These are phyloP conservation scores for Patagioenas fasciata DNA, from an alignment of 2,113 vertebrate species.

Conservation along the genomic window DNA sequence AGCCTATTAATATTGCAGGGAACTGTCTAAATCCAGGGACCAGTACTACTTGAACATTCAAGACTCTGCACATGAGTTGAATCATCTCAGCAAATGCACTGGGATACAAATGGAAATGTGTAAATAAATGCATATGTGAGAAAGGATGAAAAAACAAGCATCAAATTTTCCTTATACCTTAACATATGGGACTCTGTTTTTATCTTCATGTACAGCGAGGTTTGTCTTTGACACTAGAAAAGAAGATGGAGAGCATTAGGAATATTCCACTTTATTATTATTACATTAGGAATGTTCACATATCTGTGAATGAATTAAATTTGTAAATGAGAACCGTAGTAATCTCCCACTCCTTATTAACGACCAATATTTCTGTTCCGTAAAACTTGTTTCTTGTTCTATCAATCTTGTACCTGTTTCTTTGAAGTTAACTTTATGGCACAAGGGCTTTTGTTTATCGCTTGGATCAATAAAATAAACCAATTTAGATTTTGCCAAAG, in stretches of 20 bases:
- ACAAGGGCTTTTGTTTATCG: not conserved
- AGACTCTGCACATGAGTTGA: not conserved
- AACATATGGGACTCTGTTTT: slow-evolving; percentile 88
- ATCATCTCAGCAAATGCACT: not conserved
- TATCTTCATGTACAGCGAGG: slow-evolving; percentile 88
- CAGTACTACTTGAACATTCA: not conserved
- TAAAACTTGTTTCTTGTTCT: not conserved
- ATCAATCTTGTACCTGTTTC: not conserved
- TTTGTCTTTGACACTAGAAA: slow-evolving; percentile 87
- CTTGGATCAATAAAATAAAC: not conserved
- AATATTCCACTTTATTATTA: not conserved
- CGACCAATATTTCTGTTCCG: rapidly evolving
- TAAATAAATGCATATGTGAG: not conserved
- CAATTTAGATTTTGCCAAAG: not conserved
- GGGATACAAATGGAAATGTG: not conserved
- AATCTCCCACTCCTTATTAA: not conserved
- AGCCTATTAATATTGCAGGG: slow-evolving; percentile 32
- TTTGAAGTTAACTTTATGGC: not conserved
- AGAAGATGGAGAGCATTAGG: not conserved
- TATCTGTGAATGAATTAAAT: not conserved
- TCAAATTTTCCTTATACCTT: slow-evolving; percentile 75
- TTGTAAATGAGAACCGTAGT: not conserved
- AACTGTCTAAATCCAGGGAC: not conserved
- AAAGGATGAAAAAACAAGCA: not conserved
- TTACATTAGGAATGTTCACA: not conserved